Evolutionary conservation across 2,888 invertebrate species (phyloP).

Genomic region (Alloscopus bannaensis): DNA sequence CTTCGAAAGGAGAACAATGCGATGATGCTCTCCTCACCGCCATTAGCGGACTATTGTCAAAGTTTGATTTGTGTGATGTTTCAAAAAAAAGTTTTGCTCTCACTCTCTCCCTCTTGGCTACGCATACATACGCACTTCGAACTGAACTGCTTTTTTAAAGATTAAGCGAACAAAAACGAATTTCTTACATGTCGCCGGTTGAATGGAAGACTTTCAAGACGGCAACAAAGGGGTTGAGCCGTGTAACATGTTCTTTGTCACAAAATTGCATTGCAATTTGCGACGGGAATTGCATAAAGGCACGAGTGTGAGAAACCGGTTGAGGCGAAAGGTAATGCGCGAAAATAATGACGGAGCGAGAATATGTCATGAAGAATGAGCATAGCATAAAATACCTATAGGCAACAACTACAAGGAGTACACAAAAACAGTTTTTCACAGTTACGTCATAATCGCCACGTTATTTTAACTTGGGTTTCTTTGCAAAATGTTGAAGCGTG

Average conservation of each 20-base stretch:
- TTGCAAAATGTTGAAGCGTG: background rate
- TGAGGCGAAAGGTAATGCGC: conserved; percentile 8
- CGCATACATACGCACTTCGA: background rate
- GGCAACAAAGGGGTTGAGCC: too few species aligned
- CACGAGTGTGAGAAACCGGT: conserved; percentile 3
- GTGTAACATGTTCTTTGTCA: background rate
- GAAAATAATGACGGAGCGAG: background rate
- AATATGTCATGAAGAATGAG: background rate
- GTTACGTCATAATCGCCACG: too few species aligned
- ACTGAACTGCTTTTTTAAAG: background rate
- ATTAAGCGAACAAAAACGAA: background rate
- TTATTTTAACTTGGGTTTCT: background rate
- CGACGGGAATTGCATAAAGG: too few species aligned
- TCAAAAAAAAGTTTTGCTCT: background rate
- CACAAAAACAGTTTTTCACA: too few species aligned
- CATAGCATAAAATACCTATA: background rate
- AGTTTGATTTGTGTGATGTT: background rate
- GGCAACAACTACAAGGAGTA: too few species aligned
- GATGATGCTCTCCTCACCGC: background rate
- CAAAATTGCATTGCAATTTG: background rate
- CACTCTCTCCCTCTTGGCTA: background rate
- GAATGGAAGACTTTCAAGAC: too few species aligned
- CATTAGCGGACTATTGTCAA: background rate
- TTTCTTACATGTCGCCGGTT: background rate
- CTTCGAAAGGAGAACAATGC: background rate